Conservation (phyloP, 2,888 invertebrate species). For the Dynastes hyllus region DNA sequence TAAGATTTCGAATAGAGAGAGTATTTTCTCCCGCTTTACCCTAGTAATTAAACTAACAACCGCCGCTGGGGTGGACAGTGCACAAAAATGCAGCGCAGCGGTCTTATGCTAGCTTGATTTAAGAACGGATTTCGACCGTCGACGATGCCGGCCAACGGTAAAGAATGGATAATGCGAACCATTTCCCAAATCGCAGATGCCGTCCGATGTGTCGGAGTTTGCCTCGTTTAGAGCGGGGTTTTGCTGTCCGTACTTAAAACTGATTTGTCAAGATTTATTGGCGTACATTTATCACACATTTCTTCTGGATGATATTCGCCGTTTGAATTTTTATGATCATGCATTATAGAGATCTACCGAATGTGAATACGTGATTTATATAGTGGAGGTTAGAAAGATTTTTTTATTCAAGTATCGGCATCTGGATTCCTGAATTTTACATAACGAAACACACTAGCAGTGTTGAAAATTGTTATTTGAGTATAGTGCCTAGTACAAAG, state of each 20-base stretch:
- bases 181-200: constrained; percentile 59
- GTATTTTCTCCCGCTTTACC: constrained; percentile 64
- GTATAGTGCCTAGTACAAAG: too few relatives aligned
- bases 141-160: constrained; percentile 51
- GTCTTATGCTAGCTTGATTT: constrained; percentile 65
- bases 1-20: constrained; percentile 59
- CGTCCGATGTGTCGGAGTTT: constrained; percentile 57
- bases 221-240: constrained; percentile 47
- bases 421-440: too few relatives aligned
- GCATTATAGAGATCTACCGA: background rate
- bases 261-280: constrained; percentile 52
- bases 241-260: constrained; percentile 29
- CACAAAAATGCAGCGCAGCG: constrained; percentile 65
- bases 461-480: too few relatives aligned
- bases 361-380: background rate
- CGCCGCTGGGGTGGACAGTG: constrained; percentile 64
- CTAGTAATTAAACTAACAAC: constrained; percentile 70
- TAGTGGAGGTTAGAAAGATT: background rate
- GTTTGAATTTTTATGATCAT: constrained; percentile 36
- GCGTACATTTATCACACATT: constrained; percentile 40
- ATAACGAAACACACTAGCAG: too few relatives aligned
- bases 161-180: constrained; percentile 60
- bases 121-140: constrained; percentile 62
- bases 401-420: too few relatives aligned
- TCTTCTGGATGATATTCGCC: background rate